phyloP scores from a whole-genome alignment of 2,888 invertebrate species.

The Heliconius cydno region DNA sequence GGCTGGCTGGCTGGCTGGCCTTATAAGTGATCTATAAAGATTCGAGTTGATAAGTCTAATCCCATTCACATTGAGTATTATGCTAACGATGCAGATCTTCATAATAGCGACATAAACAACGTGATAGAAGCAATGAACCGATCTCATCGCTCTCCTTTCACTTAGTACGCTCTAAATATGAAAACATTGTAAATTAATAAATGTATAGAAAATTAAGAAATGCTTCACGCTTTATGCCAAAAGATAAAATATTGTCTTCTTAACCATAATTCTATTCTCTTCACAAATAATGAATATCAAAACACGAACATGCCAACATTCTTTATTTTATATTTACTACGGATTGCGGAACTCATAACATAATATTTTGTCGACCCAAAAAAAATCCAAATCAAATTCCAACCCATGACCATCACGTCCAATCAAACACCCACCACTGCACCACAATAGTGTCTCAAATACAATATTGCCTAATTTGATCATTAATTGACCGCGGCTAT shows the following conservation, averaged over 20 bases:
- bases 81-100: constrained; percentile 46
- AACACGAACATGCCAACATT: neutral
- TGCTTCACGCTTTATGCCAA: too few relatives aligned
- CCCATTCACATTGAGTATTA: constrained; percentile 37
- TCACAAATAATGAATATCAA: neutral
- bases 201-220: neutral
- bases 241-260: too few relatives aligned
- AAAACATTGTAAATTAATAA: constrained; percentile 12
- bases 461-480: neutral
- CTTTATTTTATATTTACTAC: neutral
- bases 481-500: constrained; percentile 25
- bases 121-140: constrained; percentile 39
- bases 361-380: too few relatives aligned
- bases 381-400: neutral
- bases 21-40: constrained; percentile 38
- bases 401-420: neutral
- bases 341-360: neutral
- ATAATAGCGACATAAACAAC: constrained; percentile 45
- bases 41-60: constrained; percentile 36
- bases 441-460: constrained; percentile 1
- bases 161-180: constrained; percentile 25
- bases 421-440: neutral
- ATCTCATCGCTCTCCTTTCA: constrained; percentile 43
- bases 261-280: neutral
- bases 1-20: constrained; percentile 9